Evolutionary conservation across 92 coral and sea anemone genomes (phyloP).

Genomic region (Palythoa heliodiscus): DNA sequence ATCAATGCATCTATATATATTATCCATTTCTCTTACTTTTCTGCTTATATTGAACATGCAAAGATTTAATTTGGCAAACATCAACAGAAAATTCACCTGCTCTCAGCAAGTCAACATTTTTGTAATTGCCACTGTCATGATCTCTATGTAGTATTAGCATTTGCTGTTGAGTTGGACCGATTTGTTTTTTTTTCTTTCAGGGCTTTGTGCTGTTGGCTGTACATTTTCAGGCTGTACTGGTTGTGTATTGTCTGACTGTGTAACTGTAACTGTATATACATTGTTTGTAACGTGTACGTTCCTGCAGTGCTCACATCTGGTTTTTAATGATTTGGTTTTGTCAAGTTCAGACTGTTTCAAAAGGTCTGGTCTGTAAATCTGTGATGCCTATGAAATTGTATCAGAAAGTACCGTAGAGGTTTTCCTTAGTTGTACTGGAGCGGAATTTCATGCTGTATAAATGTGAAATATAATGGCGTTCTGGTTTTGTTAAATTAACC

Average conservation of each 20-base stretch:
- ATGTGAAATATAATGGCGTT: slow-evolving; percentile 36
- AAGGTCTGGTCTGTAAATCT: neutral
- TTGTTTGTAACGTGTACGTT: neutral
- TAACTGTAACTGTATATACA: neutral
- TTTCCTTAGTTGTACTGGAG: slow-evolving; percentile 15
- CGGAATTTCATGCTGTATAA: neutral
- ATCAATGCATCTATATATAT: too few relatives aligned
- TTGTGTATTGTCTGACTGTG: neutral
- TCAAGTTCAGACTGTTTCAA: neutral
- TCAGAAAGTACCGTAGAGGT: neutral
- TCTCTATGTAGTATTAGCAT: slow-evolving; percentile 17
- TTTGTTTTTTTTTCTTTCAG: slow-evolving; percentile 48
- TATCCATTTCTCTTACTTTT: neutral
- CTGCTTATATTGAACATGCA: slow-evolving; percentile 44
- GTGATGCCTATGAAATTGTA: neutral
- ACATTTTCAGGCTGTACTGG: neutral
- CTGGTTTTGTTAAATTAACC: slow-evolving; percentile 18
- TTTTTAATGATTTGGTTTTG: neutral
- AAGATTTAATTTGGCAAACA: slow-evolving; percentile 34
- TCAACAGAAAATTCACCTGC: slow-evolving; percentile 52
- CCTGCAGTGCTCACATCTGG: neutral
- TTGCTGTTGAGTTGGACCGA: slow-evolving; percentile 46
- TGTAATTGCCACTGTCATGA: slow-evolving; percentile 24
- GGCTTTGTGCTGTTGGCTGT: slow-evolving; percentile 1
- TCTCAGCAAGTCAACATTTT: slow-evolving; percentile 22